Evolutionary conservation across 2,797 vertebrate genomes (phyloP).

Genomic region (Poliocrania exsul): DNA sequence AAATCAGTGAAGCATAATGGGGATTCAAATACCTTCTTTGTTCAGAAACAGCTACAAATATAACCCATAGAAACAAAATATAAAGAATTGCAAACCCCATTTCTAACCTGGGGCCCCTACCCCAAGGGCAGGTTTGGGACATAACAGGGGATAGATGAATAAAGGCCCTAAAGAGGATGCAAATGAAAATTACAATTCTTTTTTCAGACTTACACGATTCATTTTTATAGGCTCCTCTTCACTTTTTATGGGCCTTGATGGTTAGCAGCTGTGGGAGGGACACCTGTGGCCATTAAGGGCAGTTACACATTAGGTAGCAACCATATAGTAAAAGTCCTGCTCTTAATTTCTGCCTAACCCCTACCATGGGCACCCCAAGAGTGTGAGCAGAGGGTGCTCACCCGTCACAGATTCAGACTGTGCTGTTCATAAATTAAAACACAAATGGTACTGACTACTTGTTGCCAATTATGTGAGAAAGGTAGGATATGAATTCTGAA

Average conservation of each 20-base stretch:
- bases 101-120: background rate
- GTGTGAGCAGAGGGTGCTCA: accelerated
- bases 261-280: background rate
- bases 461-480: background rate
- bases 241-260: background rate
- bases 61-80: accelerated
- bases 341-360: background rate
- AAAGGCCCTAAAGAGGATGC: accelerated
- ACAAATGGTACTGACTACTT: background rate
- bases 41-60: background rate
- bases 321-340: background rate
- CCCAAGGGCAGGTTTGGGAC: accelerated
- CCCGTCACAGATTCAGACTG: background rate
- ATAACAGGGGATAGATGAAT: accelerated
- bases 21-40: background rate
- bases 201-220: accelerated
- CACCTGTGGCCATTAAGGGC: too few relatives aligned
- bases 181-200: accelerated
- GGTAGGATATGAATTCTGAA: background rate
- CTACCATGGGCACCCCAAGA: accelerated
- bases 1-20: background rate
- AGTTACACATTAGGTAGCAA: background rate
- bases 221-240: background rate
- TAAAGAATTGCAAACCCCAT: background rate
- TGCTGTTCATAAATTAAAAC: background rate